Percentiles rank a stretch among this genome's conserved stretches.
phyloP scores from a whole-genome alignment of 2,797 vertebrate genomes.

The Nyctalus aviator region DNA sequence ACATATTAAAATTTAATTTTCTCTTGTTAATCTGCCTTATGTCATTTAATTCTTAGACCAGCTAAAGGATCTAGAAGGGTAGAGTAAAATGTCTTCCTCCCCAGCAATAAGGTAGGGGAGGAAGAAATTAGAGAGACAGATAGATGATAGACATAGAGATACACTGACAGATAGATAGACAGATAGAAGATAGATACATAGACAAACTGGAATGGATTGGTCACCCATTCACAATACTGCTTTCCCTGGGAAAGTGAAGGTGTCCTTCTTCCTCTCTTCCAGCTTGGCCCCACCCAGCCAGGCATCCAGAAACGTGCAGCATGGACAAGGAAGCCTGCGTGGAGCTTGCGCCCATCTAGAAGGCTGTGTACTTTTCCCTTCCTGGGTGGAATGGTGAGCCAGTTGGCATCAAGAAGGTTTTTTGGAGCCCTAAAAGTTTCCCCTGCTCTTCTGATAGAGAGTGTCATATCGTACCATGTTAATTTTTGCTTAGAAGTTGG shows the following conservation, averaged over 20 bases:
- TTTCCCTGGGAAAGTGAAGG: background rate
- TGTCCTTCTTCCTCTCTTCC: background rate
- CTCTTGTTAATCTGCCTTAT: background rate
- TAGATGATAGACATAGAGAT: background rate
- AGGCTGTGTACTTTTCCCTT: background rate
- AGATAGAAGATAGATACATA: background rate
- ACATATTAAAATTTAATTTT: background rate
- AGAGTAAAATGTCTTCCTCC: background rate
- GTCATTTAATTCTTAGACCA: background rate
- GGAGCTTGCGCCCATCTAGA: background rate
- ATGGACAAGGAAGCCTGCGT: accelerated
- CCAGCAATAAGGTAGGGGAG: background rate
- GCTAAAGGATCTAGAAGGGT: background rate
- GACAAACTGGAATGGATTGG: background rate
- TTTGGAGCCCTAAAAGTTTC: background rate
- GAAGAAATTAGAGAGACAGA: background rate
- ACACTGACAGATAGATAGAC: background rate
- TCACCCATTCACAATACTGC: background rate
- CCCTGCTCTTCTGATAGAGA: background rate
- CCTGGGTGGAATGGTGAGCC: background rate
- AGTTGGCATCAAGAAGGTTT: background rate
- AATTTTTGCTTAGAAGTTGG: background rate
- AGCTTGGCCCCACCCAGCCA: background rate
- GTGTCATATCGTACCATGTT: background rate
- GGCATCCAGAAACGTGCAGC: background rate